A percentile compares a stretch with the other conserved stretches of the same genome.
phyloP scores from a whole-genome alignment of 2,113 vertebrate species.

The Albula goreensis region DNA sequence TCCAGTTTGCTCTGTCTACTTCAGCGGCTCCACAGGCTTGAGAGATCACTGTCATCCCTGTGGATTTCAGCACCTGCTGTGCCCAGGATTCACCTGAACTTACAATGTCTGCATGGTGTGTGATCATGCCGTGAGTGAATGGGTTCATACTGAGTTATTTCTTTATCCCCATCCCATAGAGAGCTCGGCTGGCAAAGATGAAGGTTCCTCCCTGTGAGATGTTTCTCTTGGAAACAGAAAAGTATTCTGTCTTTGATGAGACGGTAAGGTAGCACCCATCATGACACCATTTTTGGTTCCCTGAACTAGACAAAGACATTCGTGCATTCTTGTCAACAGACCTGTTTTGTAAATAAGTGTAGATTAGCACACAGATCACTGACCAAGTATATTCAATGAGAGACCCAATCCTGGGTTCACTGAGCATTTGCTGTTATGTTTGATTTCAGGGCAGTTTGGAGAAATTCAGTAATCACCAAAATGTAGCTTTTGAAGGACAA shows the following conservation, averaged over 20 bases:
- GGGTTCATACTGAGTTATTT: background rate
- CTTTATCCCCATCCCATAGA: slow-evolving; percentile 63
- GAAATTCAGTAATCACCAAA: too few species aligned
- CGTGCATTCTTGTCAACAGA: background rate
- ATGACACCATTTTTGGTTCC: background rate
- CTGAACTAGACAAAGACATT: background rate
- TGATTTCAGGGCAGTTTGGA: too few species aligned
- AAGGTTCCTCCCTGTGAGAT: slow-evolving; percentile 84
- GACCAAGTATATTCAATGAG: background rate
- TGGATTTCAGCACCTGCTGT: background rate
- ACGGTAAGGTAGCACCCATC: slow-evolving; percentile 48
- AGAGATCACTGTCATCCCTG: background rate
- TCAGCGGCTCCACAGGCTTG: background rate
- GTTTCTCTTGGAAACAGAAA: slow-evolving; percentile 84
- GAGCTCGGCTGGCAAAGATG: slow-evolving; percentile 89
- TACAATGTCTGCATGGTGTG: background rate
- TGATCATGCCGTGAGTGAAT: background rate
- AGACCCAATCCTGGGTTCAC: background rate
- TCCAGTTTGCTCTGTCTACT: background rate
- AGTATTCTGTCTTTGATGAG: slow-evolving; percentile 77
- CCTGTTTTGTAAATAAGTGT: background rate
- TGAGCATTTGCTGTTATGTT: background rate
- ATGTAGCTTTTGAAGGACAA: too few species aligned
- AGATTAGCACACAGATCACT: background rate
- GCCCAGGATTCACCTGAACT: background rate